phyloP scores from a whole-genome alignment of 92 coral and sea anemone genomes.

The Hydrozoanthus gracilis region DNA sequence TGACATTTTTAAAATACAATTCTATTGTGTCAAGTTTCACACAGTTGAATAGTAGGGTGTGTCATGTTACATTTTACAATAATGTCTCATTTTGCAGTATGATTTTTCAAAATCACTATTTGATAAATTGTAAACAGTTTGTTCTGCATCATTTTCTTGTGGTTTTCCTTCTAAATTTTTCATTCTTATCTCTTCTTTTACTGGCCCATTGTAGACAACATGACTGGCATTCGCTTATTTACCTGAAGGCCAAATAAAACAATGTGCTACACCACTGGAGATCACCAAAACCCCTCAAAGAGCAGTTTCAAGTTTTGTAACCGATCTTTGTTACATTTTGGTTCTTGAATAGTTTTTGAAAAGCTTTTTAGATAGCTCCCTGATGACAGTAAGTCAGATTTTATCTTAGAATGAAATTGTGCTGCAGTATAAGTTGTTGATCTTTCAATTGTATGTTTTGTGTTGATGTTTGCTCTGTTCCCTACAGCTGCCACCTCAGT shows the following conservation, averaged over 20 bases:
- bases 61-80: not conserved
- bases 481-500: not conserved
- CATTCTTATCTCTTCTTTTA: not conserved
- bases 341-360: too few species aligned
- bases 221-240: not conserved
- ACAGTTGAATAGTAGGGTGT: not conserved
- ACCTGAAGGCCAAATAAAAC: not conserved
- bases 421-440: not conserved
- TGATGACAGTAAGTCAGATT: too few species aligned
- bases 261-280: not conserved
- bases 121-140: not conserved
- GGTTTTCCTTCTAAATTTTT: not conserved
- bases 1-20: not conserved
- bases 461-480: not conserved
- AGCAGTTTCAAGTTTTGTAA: too few species aligned
- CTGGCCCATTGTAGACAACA: not conserved
- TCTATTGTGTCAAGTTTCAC: constrained; percentile 9
- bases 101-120: not conserved
- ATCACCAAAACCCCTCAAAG: too few species aligned
- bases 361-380: too few species aligned
- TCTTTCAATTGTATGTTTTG: not conserved
- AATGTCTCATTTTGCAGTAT: not conserved
- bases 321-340: too few species aligned
- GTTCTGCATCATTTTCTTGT: not conserved
- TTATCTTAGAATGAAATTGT: not conserved